Evolutionary conservation across 1,140 invertebrate genomes (phyloP).

Genomic region (Scaptomyza graminum): DNA sequence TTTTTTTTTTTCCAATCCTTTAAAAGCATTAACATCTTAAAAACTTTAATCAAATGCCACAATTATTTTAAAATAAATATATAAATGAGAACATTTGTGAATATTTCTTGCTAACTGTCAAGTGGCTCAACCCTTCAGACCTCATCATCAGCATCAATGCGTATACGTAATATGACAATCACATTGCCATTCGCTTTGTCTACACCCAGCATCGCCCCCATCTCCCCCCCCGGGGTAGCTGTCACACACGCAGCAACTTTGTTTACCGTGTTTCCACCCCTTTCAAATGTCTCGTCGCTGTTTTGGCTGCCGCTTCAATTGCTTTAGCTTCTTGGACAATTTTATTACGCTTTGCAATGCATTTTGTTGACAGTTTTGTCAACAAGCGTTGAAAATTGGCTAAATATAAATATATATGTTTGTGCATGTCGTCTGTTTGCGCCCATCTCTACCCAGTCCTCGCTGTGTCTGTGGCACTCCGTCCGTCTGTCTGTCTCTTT

Average conservation of each 20-base stretch:
- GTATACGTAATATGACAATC: slow-evolving; percentile 79
- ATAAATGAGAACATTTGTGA: not conserved
- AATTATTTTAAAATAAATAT: not conserved
- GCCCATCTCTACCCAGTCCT: slow-evolving; percentile 5
- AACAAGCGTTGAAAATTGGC: slow-evolving; percentile 83
- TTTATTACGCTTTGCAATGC: slow-evolving; percentile 81
- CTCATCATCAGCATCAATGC: slow-evolving; percentile 31
- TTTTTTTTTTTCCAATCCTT: too few species aligned
- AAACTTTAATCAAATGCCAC: not conserved
- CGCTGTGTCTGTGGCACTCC: slow-evolving; percentile 31
- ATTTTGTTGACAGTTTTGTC: slow-evolving; percentile 83
- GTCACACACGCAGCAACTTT: slow-evolving; percentile 55
- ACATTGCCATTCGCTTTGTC: slow-evolving; percentile 20
- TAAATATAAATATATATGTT: slow-evolving; percentile 83
- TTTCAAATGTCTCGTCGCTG: not conserved
- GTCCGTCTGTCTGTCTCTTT: slow-evolving; percentile 18
- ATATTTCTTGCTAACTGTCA: not conserved
- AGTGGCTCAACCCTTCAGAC: not conserved
- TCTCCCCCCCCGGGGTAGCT: slow-evolving; percentile 24
- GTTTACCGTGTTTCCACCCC: slow-evolving; percentile 34
- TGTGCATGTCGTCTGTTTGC: slow-evolving; percentile 52
- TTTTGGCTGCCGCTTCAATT: slow-evolving; percentile 33
- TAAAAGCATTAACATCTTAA: too few species aligned
- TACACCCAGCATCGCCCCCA: not conserved
- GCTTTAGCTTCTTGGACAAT: slow-evolving; percentile 71